Evolutionary conservation across 2,113 vertebrate genomes (phyloP).

Genomic region (Dromaius novaehollandiae): DNA sequence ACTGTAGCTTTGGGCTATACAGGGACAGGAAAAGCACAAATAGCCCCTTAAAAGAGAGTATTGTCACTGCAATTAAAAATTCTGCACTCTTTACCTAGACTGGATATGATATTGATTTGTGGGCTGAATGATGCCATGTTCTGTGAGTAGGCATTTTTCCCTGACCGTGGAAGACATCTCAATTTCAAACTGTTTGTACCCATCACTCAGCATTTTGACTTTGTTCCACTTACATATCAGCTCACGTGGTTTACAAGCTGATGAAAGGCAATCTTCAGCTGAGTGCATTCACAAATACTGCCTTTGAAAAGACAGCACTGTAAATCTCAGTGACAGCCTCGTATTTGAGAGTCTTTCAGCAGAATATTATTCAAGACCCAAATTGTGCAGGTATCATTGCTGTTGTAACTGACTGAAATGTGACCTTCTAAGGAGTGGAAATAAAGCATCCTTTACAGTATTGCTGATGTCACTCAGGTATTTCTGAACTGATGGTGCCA

Average conservation of each 20-base stretch:
- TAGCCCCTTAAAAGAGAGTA: neutral
- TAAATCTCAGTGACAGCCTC: neutral
- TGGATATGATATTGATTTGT: neutral
- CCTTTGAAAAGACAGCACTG: neutral
- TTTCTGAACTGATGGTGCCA: neutral
- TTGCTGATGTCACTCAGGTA: neutral
- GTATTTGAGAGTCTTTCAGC: neutral
- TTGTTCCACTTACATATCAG: neutral
- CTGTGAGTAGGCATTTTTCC: neutral
- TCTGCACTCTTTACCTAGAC: neutral
- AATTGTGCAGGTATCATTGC: neutral
- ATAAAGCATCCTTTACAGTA: neutral
- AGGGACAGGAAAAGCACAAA: neutral
- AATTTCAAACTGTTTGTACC: constrained; percentile 5
- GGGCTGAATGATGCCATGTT: neutral
- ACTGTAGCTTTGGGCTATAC: constrained; percentile 34
- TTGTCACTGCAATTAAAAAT: neutral
- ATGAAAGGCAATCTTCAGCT: neutral
- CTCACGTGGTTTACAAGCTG: neutral
- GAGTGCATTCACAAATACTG: neutral
- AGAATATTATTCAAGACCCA: neutral
- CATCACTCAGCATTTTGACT: neutral
- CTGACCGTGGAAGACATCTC: constrained; percentile 1
- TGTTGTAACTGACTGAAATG: neutral
- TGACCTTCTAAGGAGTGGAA: neutral